These are phyloP conservation scores for Todiramphus saurophagus DNA, from an alignment of 2,113 vertebrate species.

Conservation along the genomic window DNA sequence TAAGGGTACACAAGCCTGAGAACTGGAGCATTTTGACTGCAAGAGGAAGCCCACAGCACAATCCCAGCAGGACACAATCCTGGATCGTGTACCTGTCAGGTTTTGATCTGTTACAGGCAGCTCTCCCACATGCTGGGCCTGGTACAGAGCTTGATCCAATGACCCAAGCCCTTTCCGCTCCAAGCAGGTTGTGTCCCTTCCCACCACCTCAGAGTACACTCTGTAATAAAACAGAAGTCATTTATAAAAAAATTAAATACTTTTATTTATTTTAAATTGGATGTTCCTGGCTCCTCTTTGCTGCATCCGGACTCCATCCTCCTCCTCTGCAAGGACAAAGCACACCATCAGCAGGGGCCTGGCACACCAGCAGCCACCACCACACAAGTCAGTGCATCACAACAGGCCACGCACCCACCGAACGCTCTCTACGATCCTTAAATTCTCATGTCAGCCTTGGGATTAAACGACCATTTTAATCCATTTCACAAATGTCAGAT, in stretches of 20 bases:
- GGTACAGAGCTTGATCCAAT: background rate
- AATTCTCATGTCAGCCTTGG: background rate
- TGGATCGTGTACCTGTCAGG: background rate
- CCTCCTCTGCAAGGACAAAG: constrained; percentile 39
- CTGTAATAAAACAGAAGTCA: background rate
- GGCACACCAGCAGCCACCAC: background rate
- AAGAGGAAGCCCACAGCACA: background rate
- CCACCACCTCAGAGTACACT: background rate
- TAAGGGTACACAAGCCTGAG: too few species aligned
- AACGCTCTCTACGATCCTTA: rapidly evolving
- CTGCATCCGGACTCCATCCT: background rate
- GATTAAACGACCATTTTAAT: background rate
- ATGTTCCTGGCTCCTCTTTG: constrained; percentile 27
- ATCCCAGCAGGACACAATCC: background rate
- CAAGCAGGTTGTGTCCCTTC: background rate
- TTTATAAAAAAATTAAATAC: background rate
- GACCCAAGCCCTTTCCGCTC: background rate
- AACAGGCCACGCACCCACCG: background rate
- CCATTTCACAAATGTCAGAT: background rate
- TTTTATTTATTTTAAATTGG: constrained; percentile 23
- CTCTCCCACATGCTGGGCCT: background rate
- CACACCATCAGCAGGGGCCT: background rate
- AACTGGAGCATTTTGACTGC: too few species aligned
- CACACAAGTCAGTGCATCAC: rapidly evolving
- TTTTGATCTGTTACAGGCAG: background rate